Base-by-base conservation (phyloP, 2,113 vertebrate genomes). In the Phainopepla nitens region DNA sequence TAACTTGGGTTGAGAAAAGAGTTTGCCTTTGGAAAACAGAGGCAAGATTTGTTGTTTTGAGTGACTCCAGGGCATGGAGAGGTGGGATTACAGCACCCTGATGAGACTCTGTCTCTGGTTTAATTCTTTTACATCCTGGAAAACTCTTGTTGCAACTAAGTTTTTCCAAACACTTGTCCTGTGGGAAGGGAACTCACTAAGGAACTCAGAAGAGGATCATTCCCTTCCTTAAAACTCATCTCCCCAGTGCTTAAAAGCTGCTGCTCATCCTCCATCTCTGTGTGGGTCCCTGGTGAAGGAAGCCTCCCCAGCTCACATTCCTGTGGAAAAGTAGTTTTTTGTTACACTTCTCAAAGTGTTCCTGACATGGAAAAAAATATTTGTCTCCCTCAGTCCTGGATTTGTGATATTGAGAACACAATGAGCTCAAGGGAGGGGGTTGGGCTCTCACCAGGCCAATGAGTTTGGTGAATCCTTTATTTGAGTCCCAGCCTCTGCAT, bases 191-290 rank as follows among this genome's bases (percentile, higher is more conserved):
- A 57, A 3, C n/a, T 65, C 11, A 0, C 45, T 9, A n/a, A 42
- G 41, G 70, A 54, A 5, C n/a, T 56, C 3, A 0, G 44, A 9
- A 27, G 27, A 58, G 9, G 25, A 31, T 77, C 3, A 3, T 64
- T 72, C 62, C 35, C 47, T 36, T 22, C 33, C 82, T 27, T 73
- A n/a, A 61, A 53, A 10, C 18, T 69, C 45, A 4, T 15, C 81
- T 49, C 80, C 62, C 44, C 4, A 0, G 9, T 20, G 47, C 39
- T 66, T n/a, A n/a, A n/a, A n/a, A n/a, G 35, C 78, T 70, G 53
- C 50, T 39, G 58, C 20, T 69, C 5, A 0, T 35, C 66, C 58
- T 13, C 29, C 19, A 2, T 8, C 42, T 71, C 66, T 61, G 65
- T 33, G 35, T 31, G 45, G 7, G 9, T 31, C 35, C 68, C 35